phyloP scores from a whole-genome alignment of 2,888 invertebrate species.

The Carabus problematicus region DNA sequence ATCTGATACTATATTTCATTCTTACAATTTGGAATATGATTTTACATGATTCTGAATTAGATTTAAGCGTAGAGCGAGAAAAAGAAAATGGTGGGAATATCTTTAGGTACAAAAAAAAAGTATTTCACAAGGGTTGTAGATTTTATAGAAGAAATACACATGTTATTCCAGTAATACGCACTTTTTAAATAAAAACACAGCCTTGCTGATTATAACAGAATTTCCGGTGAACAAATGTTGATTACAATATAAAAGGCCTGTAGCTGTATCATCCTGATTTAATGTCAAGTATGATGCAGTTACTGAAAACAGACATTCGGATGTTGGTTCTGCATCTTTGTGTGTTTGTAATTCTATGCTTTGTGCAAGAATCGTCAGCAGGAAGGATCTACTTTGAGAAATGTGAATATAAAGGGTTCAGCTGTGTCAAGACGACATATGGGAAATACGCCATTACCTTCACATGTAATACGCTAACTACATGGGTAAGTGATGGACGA shows the following conservation, averaged over 20 bases:
- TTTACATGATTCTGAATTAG: no score
- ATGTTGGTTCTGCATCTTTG: background rate
- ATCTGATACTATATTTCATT: no score
- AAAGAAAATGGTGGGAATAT: no score
- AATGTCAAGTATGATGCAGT: background rate
- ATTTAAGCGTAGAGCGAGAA: no score
- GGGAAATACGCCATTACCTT: constrained; percentile 43
- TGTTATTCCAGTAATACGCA: background rate
- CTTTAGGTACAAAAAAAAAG: no score
- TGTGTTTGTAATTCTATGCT: background rate
- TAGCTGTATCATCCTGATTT: background rate
- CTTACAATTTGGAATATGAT: no score
- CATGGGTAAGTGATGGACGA: constrained; percentile 43
- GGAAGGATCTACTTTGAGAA: constrained; percentile 43
- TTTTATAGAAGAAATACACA: no score
- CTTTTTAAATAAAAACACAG: constrained; percentile 1
- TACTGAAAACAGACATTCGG: background rate
- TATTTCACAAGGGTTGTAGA: no score
- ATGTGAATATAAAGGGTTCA: constrained; percentile 45
- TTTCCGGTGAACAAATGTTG: constrained; percentile 1
- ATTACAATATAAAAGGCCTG: constrained; percentile 1
- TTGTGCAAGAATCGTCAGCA: background rate
- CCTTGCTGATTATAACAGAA: constrained; percentile 10
- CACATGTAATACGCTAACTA: constrained; percentile 40
- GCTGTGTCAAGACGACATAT: constrained; percentile 36